A percentile compares a stretch with the other conserved stretches of the same genome.
phyloP scores from a whole-genome alignment of 53 echinoderm and acorn worm genomes.

The Stichopus horrens region DNA sequence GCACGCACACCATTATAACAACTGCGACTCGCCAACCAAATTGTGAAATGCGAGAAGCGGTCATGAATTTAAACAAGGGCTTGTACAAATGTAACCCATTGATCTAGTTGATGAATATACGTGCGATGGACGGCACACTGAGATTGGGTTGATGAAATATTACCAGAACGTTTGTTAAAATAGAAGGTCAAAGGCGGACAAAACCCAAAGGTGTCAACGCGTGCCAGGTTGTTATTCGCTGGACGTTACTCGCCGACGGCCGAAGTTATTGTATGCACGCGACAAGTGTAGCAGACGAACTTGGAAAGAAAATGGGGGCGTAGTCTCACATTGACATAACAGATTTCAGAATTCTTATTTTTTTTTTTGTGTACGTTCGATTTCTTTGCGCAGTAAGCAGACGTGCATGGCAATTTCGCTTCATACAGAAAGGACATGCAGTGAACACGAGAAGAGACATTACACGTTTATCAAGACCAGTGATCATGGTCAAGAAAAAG shows the following conservation, averaged over 20 bases:
- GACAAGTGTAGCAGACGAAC: neutral
- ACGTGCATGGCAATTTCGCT: too few species aligned
- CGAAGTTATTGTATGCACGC: neutral
- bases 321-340: neutral
- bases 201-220: slow-evolving; percentile 22
- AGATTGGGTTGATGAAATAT: neutral
- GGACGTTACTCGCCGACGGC: neutral
- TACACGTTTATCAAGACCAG: too few species aligned
- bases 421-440: too few species aligned
- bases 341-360: too few species aligned
- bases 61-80: slow-evolving; percentile 21
- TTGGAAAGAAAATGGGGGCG: neutral
- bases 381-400: too few species aligned
- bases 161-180: neutral
- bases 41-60: neutral
- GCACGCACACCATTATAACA: slow-evolving; percentile 6
- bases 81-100: neutral
- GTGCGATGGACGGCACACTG: neutral
- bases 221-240: slow-evolving; percentile 12
- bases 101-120: neutral
- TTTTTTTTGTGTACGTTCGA: too few species aligned
- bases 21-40: slow-evolving; percentile 4
- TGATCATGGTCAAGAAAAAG: too few species aligned
- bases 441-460: too few species aligned
- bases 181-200: slow-evolving; percentile 21